These are phyloP conservation scores for Catharus bicknelli DNA, from an alignment of 2,113 vertebrate species.

Conservation along the genomic window DNA sequence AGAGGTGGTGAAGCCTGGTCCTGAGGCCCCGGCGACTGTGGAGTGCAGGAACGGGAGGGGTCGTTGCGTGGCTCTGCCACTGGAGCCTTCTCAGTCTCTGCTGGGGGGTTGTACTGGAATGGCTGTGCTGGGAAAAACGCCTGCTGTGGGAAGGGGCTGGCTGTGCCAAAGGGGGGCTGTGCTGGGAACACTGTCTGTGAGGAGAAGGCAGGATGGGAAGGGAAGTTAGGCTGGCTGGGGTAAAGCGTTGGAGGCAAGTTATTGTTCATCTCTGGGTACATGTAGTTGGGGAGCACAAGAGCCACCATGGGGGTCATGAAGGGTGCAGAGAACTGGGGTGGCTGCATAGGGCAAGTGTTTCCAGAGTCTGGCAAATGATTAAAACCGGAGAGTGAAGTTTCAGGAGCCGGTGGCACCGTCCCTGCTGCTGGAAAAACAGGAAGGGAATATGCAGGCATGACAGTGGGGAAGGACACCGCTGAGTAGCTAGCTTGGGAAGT, in stretches of 20 bases:
- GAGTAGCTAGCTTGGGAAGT: constrained; percentile 84
- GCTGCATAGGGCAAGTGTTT: constrained; percentile 64
- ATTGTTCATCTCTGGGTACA: constrained; percentile 75
- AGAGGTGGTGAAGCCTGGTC: constrained; percentile 78
- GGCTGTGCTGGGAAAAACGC: constrained; percentile 50
- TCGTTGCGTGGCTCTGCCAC: constrained; percentile 59
- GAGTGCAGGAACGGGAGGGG: constrained; percentile 76
- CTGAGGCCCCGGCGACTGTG: constrained; percentile 64
- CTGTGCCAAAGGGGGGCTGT: constrained; percentile 68
- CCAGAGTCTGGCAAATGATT: constrained; percentile 69
- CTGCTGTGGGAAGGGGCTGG: constrained; percentile 66
- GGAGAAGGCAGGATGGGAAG: constrained; percentile 57
- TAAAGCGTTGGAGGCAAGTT: constrained; percentile 73
- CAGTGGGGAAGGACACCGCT: constrained; percentile 77
- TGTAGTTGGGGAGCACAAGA: constrained; percentile 84
- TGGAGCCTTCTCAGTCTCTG: constrained; percentile 62
- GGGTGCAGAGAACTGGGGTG: constrained; percentile 75
- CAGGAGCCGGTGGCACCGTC: constrained; percentile 48
- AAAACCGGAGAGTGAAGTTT: constrained; percentile 69
- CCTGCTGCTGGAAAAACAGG: constrained; percentile 76
- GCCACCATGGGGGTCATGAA: constrained; percentile 86
- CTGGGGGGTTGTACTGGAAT: constrained; percentile 68
- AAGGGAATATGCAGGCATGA: constrained; percentile 83
- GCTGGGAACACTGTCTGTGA: constrained; percentile 66
- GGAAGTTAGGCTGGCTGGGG: constrained; percentile 69